Percentiles rank a stretch among this genome's conserved stretches.
Evolutionary conservation across 2,113 vertebrate species (phyloP).

Genomic region (Vombatus ursinus): DNA sequence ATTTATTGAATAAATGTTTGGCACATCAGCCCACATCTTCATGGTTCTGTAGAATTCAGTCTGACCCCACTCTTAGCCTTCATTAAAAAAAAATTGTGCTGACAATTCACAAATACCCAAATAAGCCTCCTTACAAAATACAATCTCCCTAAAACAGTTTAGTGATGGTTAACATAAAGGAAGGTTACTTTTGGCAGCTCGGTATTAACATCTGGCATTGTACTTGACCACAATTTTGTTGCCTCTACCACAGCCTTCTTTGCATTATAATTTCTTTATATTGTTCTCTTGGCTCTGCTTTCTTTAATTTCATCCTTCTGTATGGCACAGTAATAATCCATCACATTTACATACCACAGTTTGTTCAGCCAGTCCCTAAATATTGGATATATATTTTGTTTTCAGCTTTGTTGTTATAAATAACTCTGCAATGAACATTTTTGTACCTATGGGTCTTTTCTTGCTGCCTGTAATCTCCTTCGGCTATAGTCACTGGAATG

Average conservation of each 20-base stretch:
- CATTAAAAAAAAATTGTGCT: background rate
- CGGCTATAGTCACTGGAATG: background rate
- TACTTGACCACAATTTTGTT: background rate
- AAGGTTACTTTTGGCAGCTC: background rate
- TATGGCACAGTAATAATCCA: background rate
- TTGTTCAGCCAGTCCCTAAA: background rate
- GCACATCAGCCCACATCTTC: background rate
- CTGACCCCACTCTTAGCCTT: background rate
- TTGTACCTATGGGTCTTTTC: background rate
- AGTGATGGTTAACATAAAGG: background rate
- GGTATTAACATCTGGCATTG: background rate
- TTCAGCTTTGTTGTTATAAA: background rate
- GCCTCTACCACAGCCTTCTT: background rate
- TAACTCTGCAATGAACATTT: background rate
- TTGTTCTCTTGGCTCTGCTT: background rate
- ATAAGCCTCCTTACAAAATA: background rate
- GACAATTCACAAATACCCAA: background rate
- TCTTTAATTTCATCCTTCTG: background rate
- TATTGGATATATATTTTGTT: background rate
- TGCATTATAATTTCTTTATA: background rate
- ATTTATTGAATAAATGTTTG: background rate
- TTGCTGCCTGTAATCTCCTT: background rate
- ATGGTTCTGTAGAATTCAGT: background rate
- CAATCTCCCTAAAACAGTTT: background rate
- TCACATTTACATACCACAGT: background rate